Percentiles rank a stretch among this genome's conserved stretches.
phyloP scores from a whole-genome alignment of 2,113 vertebrate species.

The Oncorhynchus masou region DNA sequence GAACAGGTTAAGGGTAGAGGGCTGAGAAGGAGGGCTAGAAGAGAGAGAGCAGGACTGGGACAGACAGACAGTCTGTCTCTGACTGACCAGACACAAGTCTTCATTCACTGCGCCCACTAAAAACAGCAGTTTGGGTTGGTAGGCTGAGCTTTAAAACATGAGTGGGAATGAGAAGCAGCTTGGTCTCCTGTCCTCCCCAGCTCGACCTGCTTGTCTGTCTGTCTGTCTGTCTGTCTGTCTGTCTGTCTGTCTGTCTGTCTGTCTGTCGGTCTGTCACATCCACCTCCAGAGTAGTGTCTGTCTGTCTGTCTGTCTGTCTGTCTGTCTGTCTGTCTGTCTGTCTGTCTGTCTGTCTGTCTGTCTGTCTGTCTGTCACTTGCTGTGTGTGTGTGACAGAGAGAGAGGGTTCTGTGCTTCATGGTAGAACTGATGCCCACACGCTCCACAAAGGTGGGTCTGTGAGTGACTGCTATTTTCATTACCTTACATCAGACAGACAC shows the following conservation, averaged over 20 bases:
- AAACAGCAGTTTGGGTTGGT: constrained; percentile 12
- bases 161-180: constrained; percentile 3
- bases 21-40: constrained; percentile 41
- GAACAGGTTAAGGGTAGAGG: not conserved
- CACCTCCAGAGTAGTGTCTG: too few relatives aligned
- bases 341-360: constrained; percentile 9
- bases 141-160: not conserved
- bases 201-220: constrained; percentile 6
- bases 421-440: not conserved
- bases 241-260: constrained; percentile 28
- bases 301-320: constrained; percentile 15
- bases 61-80: constrained; percentile 12
- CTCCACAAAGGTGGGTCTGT: constrained; percentile 16
- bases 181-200: not conserved
- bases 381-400: constrained; percentile 42
- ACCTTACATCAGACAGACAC: not conserved
- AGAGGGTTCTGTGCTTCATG: constrained; percentile 15
- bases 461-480: constrained; percentile 7
- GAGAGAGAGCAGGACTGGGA: not conserved
- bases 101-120: not conserved
- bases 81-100: not conserved
- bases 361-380: constrained; percentile 40
- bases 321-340: too few relatives aligned
- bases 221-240: constrained; percentile 21
- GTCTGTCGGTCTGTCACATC: constrained; percentile 6